Evolutionary conservation across 1,140 invertebrate species (phyloP).

Genomic region (Apis mellifera): DNA sequence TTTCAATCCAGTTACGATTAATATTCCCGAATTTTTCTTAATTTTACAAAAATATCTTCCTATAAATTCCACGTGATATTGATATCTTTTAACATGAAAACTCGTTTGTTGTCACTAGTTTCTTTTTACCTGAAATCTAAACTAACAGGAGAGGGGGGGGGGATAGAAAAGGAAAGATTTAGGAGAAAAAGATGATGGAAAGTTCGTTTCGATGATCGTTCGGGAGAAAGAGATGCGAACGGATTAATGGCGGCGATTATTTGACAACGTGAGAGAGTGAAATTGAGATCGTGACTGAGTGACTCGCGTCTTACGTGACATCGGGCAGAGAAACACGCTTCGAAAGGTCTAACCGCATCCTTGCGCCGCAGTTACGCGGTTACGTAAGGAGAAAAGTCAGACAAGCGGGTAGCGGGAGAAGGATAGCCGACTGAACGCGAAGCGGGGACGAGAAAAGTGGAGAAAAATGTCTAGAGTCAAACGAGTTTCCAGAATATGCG

Average conservation of each 20-base stretch:
- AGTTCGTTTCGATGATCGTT: not conserved
- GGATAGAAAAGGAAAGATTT: too few species aligned
- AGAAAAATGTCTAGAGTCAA: not conserved
- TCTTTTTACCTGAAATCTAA: not conserved
- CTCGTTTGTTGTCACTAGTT: too few species aligned
- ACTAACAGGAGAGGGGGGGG: too few species aligned
- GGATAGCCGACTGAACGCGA: not conserved
- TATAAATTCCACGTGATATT: too few species aligned
- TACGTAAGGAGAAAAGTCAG: conserved; percentile 67
- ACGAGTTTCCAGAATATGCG: conserved; percentile 7
- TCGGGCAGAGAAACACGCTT: conserved; percentile 63
- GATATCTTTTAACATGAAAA: too few species aligned
- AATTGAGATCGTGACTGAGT: conserved; percentile 70
- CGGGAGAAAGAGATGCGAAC: not conserved
- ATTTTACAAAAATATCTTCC: too few species aligned
- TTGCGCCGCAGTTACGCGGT: conserved; percentile 66
- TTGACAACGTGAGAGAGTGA: conserved; percentile 63
- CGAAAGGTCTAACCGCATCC: conserved; percentile 70
- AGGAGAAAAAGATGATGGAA: not conserved
- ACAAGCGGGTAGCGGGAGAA: conserved; percentile 15
- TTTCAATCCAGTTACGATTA: not conserved
- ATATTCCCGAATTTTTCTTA: too few species aligned
- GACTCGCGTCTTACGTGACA: conserved; percentile 69
- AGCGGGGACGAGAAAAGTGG: conserved; percentile 5
- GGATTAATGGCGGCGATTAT: conserved; percentile 17